These are phyloP conservation scores for Tragelaphus scriptus DNA, from an alignment of 2,113 vertebrate genomes.

Conservation along the genomic window DNA sequence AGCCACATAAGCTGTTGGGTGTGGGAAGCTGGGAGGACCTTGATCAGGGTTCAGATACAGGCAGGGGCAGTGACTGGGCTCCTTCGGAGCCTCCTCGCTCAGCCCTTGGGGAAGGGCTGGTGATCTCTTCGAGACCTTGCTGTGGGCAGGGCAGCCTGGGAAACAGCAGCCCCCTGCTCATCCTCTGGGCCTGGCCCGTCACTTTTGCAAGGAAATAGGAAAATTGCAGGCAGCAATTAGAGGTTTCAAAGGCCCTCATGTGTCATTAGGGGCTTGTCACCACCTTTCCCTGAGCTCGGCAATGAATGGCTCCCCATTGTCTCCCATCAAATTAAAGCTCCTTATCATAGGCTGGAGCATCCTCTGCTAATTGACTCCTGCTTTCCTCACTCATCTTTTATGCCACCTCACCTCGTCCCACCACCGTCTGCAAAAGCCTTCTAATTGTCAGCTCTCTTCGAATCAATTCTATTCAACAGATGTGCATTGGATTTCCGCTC, in stretches of 20 bases:
- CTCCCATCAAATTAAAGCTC: slow-evolving; percentile 55
- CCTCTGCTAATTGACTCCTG: slow-evolving; percentile 43
- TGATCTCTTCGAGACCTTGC: neutral
- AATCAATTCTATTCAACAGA: slow-evolving; percentile 42
- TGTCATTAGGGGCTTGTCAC: slow-evolving; percentile 39
- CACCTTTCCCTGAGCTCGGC: neutral
- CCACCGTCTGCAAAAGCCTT: neutral
- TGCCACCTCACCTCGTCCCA: neutral
- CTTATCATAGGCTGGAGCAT: slow-evolving; percentile 36
- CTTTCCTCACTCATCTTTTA: slow-evolving; percentile 49
- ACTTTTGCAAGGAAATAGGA: slow-evolving; percentile 4
- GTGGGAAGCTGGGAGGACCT: neutral
- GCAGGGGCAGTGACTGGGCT: neutral
- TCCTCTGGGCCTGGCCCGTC: neutral
- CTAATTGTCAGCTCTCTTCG: slow-evolving; percentile 5
- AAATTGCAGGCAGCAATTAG: slow-evolving; percentile 44
- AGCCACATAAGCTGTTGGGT: neutral
- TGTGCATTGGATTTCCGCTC: neutral
- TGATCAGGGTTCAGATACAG: neutral
- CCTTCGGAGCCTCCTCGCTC: neutral
- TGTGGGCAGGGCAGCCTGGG: neutral
- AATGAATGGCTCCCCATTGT: slow-evolving; percentile 58
- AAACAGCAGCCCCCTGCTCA: neutral
- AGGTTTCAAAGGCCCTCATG: slow-evolving; percentile 50
- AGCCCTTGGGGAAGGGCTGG: fast-evolving